Percentiles rank a stretch among this genome's conserved stretches.
Evolutionary conservation across 2,797 vertebrate species (phyloP).

Genomic region (Bovichtus diacanthus): DNA sequence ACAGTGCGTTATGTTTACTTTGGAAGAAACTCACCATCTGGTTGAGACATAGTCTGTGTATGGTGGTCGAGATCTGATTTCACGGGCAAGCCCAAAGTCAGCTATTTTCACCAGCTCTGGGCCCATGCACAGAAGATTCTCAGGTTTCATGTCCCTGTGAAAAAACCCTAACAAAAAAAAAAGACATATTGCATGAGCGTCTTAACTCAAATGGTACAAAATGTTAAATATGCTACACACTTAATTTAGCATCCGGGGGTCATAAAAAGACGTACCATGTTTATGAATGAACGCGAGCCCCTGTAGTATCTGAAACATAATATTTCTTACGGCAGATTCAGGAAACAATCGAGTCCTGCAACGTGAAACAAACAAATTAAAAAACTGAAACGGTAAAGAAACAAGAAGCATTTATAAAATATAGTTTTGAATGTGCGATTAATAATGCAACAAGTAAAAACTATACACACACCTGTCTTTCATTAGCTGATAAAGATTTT

Average conservation of each 20-base stretch:
- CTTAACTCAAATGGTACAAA: not conserved
- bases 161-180: slow-evolving; percentile 92
- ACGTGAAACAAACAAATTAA: slow-evolving; percentile 71
- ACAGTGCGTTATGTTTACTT: not conserved
- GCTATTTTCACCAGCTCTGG: slow-evolving; percentile 99
- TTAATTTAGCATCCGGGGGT: not conserved
- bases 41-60: slow-evolving; percentile 99
- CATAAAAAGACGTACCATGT: slow-evolving; percentile 68
- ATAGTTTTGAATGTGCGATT: not conserved
- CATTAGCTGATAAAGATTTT: slow-evolving; percentile 99
- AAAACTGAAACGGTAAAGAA: not conserved
- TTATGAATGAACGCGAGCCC: slow-evolving; percentile 98
- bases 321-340: slow-evolving; percentile 97
- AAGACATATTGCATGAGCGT: not conserved
- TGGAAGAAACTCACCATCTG: slow-evolving; percentile 87
- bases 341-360: slow-evolving; percentile 96
- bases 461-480: slow-evolving; percentile 91
- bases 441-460: not conserved
- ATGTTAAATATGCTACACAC: not conserved
- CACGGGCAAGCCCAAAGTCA: slow-evolving; percentile 96
- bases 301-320: slow-evolving; percentile 98
- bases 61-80: slow-evolving; percentile 95
- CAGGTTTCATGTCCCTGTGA: slow-evolving; percentile 98
- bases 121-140: slow-evolving; percentile 98
- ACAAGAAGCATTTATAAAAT: not conserved